Percentiles rank a stretch among this genome's conserved stretches.
Evolutionary conservation across 2,888 invertebrate genomes (phyloP).

Genomic region (Imbricaverruca yamaguchii): DNA sequence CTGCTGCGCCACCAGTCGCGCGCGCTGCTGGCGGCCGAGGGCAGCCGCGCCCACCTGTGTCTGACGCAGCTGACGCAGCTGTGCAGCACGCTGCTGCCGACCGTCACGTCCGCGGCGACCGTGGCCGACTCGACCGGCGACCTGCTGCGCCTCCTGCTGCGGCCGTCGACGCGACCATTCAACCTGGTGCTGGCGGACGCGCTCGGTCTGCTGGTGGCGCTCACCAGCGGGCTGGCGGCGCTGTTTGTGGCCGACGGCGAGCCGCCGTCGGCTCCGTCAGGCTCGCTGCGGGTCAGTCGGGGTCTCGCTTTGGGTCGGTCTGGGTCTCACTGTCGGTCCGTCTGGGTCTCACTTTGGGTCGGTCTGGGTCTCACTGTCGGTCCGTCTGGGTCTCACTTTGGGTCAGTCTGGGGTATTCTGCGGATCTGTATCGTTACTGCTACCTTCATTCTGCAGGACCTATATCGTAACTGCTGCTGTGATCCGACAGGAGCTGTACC

Average conservation of each 20-base stretch:
- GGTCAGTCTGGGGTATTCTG: no score
- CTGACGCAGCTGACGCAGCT: constrained; percentile 24
- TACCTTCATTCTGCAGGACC: no score
- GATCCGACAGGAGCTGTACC: no score
- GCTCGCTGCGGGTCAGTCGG: neutral
- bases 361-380: no score
- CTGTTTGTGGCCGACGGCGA: constrained; percentile 46
- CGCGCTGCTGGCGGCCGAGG: constrained; percentile 23
- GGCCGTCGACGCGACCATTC: constrained; percentile 44
- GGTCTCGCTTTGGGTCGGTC: no score
- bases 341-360: no score
- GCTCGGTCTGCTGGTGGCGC: constrained; percentile 50
- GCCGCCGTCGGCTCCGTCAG: neutral
- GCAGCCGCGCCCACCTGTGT: constrained; percentile 23
- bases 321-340: no score
- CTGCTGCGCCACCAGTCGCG: constrained; percentile 39
- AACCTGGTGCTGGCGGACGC: constrained; percentile 70
- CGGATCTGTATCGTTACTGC: no score
- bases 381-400: no score
- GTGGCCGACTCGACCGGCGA: constrained; percentile 40
- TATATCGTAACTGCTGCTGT: no score
- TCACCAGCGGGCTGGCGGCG: constrained; percentile 54
- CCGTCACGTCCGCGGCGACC: no score
- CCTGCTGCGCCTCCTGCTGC: constrained; percentile 49
- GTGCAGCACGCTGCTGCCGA: constrained; percentile 2